A percentile compares a stretch with the other conserved stretches of the same genome.
Conservation (phyloP, 2,113 vertebrate species). For the Leptodactylus fuscus region DNA sequence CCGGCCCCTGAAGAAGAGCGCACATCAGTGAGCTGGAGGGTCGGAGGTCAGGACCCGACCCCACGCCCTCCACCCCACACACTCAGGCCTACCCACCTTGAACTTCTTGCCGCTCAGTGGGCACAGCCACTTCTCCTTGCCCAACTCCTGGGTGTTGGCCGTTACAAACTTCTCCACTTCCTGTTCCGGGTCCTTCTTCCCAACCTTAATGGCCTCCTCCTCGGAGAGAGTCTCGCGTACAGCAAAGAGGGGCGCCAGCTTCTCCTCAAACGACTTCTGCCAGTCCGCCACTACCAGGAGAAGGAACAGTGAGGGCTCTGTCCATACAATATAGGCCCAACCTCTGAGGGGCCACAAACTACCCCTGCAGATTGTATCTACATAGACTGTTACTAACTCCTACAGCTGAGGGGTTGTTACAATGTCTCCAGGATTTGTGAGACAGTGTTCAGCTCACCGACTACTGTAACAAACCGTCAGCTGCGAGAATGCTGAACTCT, state of each 20-base stretch:
- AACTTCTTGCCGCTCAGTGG: slow-evolving; percentile 96
- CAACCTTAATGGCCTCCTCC: slow-evolving; percentile 89
- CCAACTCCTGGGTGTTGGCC: slow-evolving; percentile 91
- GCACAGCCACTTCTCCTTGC: slow-evolving; percentile 95
- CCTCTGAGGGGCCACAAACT: too few species aligned
- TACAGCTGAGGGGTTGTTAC: too few species aligned
- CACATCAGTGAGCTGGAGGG: not conserved
- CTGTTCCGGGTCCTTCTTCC: slow-evolving; percentile 88
- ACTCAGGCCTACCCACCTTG: slow-evolving; percentile 82
- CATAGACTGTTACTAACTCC: too few species aligned
- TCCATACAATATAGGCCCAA: too few species aligned
- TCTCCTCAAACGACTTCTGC: slow-evolving; percentile 91
- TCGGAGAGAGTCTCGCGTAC: slow-evolving; percentile 86
- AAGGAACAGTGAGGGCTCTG: not conserved
- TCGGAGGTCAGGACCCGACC: not conserved
- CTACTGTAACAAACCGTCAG: too few species aligned
- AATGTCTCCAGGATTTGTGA: too few species aligned
- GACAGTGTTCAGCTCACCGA: too few species aligned
- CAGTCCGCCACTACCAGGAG: slow-evolving; percentile 82
- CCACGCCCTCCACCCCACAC: not conserved
- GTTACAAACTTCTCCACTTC: slow-evolving; percentile 93
- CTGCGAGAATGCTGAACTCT: too few species aligned
- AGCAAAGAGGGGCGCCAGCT: slow-evolving; percentile 81
- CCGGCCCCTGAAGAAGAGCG: slow-evolving; percentile 78
- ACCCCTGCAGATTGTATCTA: too few species aligned